A percentile compares a stretch with the other conserved stretches of the same genome.
Conservation (phyloP, 2,888 invertebrate genomes). For the Metalampra italica region DNA sequence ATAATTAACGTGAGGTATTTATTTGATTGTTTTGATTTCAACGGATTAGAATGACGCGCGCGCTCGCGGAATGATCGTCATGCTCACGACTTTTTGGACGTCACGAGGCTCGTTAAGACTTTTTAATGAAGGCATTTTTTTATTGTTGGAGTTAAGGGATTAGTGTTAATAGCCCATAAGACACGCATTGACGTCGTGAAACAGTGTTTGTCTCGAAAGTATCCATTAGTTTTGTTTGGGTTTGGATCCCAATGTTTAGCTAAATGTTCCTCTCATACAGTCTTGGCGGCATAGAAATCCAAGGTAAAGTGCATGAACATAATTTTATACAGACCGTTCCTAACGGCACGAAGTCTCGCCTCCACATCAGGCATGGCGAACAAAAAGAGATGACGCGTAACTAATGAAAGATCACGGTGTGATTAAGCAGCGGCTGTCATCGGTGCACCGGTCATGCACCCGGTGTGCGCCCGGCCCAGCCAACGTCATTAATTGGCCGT, state of each 20-base stretch:
- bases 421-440: constrained; percentile 67
- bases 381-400: constrained; percentile 48
- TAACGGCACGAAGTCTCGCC: constrained; percentile 16
- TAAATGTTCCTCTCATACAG: too few species aligned
- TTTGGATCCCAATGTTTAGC: too few species aligned
- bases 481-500: constrained; percentile 67
- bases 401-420: constrained; percentile 62
- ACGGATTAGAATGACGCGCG: constrained; percentile 48
- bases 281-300: constrained; percentile 4
- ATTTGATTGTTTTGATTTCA: constrained; percentile 73
- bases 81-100: background rate
- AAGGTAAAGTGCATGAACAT: constrained; percentile 12
- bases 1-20: constrained; percentile 70
- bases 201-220: too few species aligned
- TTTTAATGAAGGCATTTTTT: background rate
- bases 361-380: constrained; percentile 27
- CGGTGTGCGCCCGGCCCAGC: constrained; percentile 26
- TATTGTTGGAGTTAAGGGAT: too few species aligned
- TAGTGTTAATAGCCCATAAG: background rate
- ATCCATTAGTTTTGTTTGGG: too few species aligned
- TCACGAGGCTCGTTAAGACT: background rate
- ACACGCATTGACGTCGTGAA: too few species aligned
- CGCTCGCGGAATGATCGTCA: constrained; percentile 21
- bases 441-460: constrained; percentile 37
- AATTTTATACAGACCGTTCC: constrained; percentile 14